Evolutionary conservation across 2,888 invertebrate species (phyloP), one percentile per base, ranked within the genome.

Genomic region (Pedicia rivosa): DNA sequence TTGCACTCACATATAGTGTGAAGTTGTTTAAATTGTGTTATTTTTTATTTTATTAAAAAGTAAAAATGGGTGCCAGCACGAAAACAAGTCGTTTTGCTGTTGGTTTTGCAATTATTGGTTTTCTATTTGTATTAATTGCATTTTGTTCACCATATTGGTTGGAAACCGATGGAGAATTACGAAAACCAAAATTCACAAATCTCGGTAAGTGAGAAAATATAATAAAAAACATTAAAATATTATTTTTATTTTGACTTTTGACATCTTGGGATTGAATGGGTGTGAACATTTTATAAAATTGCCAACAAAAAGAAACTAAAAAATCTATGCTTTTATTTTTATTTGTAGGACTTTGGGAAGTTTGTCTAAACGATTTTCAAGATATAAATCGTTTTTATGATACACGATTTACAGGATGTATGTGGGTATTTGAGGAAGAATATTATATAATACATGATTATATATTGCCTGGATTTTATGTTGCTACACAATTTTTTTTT

Each of bases 371-470:
- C 48, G 71, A 80, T 30, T 91, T 90, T 55, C 76, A 81, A 59
- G 92, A 94, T 55, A 74, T 82, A 4, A 78, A 81, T 47, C 78
- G 81, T 45, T 72, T 76, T 57, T 94, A 92, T 61, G 88, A 92
- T 51, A 77, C 74, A 5, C 66, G 68, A 36, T 88, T 88, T 50
- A 70, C 67, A 12, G 88, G 87, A 1, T 95, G 95, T 54, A 90
- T 90, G 84, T 95, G 94, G 91, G 83, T 95, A 41, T 91, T 92
- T 53, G 88, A 94, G 61, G 92, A 91, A 57, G 94, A 95, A 62
- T 92, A 88, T 57, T 88, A 91, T 54, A 91, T 91, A 40, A 87
- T 95, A 46, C 80, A 87, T 50, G 82, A 90, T 48, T 80, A 88
- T 50, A 64, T 95, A 4, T 62, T 90, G 47, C 91, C 91, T 36